Evolutionary conservation across 2,797 vertebrate species (phyloP).

Genomic region (Petrocephalus sullivani): DNA sequence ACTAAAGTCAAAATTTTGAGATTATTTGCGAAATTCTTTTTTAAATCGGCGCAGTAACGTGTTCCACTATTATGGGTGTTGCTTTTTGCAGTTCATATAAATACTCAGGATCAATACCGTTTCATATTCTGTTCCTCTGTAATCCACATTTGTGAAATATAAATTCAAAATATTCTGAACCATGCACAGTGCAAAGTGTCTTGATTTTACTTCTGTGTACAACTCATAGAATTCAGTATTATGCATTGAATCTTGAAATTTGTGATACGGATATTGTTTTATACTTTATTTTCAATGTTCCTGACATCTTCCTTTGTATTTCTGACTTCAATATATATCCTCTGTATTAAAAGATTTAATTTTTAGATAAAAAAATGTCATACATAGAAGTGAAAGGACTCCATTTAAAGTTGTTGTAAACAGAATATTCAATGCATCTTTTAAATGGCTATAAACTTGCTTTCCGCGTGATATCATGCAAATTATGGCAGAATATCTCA

Average conservation of each 20-base stretch:
- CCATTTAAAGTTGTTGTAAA: background rate
- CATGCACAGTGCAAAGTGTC: background rate
- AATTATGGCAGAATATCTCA: background rate
- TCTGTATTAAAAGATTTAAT: background rate
- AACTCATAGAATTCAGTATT: background rate
- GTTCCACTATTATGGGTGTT: background rate
- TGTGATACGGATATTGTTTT: background rate
- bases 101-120: background rate
- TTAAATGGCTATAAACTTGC: constrained; percentile 4
- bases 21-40: background rate
- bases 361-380: background rate
- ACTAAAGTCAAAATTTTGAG: background rate
- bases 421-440: background rate
- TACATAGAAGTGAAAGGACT: background rate
- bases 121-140: background rate
- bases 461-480: constrained; percentile 11
- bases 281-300: background rate
- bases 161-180: background rate
- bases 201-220: background rate
- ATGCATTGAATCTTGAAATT: constrained; percentile 1
- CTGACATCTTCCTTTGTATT: background rate
- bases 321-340: background rate
- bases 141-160: background rate
- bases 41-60: background rate
- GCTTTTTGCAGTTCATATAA: background rate